Evolutionary conservation across 2,797 vertebrate species (phyloP).

Genomic region (Pangasius larnaudii): DNA sequence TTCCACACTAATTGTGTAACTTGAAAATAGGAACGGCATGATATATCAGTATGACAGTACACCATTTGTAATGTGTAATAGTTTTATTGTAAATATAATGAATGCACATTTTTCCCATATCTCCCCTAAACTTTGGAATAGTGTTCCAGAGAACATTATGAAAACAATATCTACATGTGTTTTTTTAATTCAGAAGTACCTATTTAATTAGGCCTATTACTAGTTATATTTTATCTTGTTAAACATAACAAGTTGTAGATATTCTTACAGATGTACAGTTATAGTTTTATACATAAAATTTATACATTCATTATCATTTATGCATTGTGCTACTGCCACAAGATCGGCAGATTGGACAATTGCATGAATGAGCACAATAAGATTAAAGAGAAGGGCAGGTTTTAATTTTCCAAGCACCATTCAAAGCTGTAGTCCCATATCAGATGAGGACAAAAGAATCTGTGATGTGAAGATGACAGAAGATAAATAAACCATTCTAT

Average conservation of each 20-base stretch:
- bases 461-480: not conserved
- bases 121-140: not conserved
- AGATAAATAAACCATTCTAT: not conserved
- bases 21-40: not conserved
- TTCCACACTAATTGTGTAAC: not conserved
- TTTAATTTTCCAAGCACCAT: not conserved
- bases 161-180: not conserved
- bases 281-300: not conserved
- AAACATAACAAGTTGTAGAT: not conserved
- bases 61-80: no score
- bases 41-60: not conserved
- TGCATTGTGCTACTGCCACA: not conserved
- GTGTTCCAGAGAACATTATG: not conserved
- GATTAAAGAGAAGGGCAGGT: not conserved
- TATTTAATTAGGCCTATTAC: not conserved
- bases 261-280: not conserved
- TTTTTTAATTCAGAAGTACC: not conserved
- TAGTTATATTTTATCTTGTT: not conserved
- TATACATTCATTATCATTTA: not conserved
- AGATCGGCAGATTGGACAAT: not conserved
- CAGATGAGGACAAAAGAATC: not conserved
- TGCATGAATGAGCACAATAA: not conserved
- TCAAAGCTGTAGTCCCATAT: not conserved
- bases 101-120: no score
- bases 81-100: no score